phyloP scores from a whole-genome alignment of 2,888 invertebrate species.

The Aphodius sticticus region DNA sequence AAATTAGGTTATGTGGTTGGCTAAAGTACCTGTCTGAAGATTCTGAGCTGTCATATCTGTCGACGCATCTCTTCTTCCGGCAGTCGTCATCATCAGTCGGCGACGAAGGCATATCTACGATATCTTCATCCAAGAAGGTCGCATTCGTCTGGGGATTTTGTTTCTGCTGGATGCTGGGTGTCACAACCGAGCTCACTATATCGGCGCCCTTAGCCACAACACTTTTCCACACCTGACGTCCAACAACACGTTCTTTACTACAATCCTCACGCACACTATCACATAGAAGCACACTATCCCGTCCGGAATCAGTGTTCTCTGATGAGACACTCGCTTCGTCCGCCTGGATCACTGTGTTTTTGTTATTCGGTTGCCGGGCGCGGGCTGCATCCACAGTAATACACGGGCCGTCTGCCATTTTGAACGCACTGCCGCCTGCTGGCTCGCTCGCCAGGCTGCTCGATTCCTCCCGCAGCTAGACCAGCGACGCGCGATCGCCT shows the following conservation, averaged over 20 bases:
- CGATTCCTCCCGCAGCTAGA: slow-evolving; percentile 29
- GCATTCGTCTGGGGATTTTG: background rate
- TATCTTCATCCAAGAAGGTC: slow-evolving; percentile 49
- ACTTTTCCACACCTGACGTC: slow-evolving; percentile 53
- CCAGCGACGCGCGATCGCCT: slow-evolving; percentile 11
- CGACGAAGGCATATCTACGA: slow-evolving; percentile 49
- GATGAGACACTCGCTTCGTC: slow-evolving; percentile 52
- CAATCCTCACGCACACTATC: slow-evolving; percentile 63
- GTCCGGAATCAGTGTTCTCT: slow-evolving; percentile 56
- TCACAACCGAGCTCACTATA: slow-evolving; percentile 27
- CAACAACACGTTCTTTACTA: slow-evolving; percentile 56
- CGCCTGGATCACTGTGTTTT: slow-evolving; percentile 66
- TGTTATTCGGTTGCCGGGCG: slow-evolving; percentile 64
- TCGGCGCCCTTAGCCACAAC: slow-evolving; percentile 44
- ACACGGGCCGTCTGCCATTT: slow-evolving; percentile 84
- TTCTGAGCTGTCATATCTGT: slow-evolving; percentile 93
- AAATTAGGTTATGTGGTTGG: background rate
- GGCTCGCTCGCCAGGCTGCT: slow-evolving; percentile 21
- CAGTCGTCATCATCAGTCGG: slow-evolving; percentile 62
- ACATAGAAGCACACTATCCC: slow-evolving; percentile 48
- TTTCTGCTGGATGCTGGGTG: background rate
- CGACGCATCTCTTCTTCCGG: slow-evolving; percentile 85
- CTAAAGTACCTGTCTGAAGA: slow-evolving; percentile 88
- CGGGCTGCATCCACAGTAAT: slow-evolving; percentile 65
- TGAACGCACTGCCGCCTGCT: slow-evolving; percentile 68